These are phyloP conservation scores for Salvelinus fontinalis DNA, from an alignment of 2,113 vertebrate species.

Conservation along the genomic window DNA sequence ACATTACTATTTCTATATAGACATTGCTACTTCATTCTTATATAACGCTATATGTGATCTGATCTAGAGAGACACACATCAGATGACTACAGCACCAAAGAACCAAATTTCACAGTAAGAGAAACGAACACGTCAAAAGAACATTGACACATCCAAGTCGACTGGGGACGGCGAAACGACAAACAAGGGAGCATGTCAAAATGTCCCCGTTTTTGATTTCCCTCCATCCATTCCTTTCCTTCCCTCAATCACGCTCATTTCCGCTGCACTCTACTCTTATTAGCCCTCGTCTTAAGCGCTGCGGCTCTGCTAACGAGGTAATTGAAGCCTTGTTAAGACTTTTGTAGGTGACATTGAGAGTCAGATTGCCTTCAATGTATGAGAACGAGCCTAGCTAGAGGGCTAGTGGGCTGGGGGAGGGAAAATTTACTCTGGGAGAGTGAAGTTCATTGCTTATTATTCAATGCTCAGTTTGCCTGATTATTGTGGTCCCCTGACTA, in stretches of 20 bases:
- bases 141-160: constrained; percentile 10
- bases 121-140: constrained; percentile 1
- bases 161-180: background rate
- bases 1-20: background rate
- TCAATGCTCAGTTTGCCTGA: background rate
- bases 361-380: constrained; percentile 52
- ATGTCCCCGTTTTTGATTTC: constrained; percentile 47
- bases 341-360: constrained; percentile 70
- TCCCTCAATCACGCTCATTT: constrained; percentile 43
- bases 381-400: constrained; percentile 45
- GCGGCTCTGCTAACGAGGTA: constrained; percentile 62
- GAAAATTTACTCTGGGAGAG: constrained; percentile 34
- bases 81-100: background rate
- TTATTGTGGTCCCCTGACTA: background rate
- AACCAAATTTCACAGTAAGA: constrained; percentile 2
- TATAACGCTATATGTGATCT: background rate
- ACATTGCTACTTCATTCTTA: background rate
- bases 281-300: constrained; percentile 56
- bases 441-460: background rate
- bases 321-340: constrained; percentile 66
- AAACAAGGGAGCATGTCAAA: constrained; percentile 4
- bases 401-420: constrained; percentile 20
- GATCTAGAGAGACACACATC: constrained; percentile 8
- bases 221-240: background rate
- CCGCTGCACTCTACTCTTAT: constrained; percentile 49